Conservation (phyloP, 2,797 vertebrate genomes). For the Acestrorhynchus altus region DNA sequence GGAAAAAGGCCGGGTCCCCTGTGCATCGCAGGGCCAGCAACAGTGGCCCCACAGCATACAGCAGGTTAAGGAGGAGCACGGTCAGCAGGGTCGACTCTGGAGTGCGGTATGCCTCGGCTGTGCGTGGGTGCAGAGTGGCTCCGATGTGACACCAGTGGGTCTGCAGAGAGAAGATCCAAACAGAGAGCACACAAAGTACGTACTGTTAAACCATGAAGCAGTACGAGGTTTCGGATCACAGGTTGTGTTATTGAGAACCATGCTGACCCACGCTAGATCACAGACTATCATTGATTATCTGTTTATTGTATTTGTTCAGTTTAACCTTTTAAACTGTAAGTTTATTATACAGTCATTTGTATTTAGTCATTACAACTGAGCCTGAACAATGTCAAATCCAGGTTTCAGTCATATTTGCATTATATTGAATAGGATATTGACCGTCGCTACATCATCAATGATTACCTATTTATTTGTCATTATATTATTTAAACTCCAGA, state of each 20-base stretch:
- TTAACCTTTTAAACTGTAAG: no score
- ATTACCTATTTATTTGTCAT: no score
- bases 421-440: no score
- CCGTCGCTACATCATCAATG: no score
- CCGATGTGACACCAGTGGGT: slow-evolving; percentile 89
- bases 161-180: slow-evolving; percentile 65
- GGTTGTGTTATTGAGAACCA: neutral
- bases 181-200: neutral
- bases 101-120: slow-evolving; percentile 84
- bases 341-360: no score
- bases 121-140: slow-evolving; percentile 84
- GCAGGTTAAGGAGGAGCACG: slow-evolving; percentile 79
- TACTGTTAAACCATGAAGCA: neutral
- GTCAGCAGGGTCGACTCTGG: slow-evolving; percentile 75
- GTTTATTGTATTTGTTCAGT: no score
- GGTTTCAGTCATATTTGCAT: no score
- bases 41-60: slow-evolving; percentile 78
- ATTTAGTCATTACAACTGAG: no score
- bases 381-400: no score
- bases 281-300: no score
- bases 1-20: slow-evolving; percentile 81
- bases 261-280: no score
- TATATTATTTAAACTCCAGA: no score
- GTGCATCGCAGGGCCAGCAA: slow-evolving; percentile 83
- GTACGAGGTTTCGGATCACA: neutral